Evolutionary conservation across 2,113 vertebrate species (phyloP).

Genomic region (Morone chrysops): DNA sequence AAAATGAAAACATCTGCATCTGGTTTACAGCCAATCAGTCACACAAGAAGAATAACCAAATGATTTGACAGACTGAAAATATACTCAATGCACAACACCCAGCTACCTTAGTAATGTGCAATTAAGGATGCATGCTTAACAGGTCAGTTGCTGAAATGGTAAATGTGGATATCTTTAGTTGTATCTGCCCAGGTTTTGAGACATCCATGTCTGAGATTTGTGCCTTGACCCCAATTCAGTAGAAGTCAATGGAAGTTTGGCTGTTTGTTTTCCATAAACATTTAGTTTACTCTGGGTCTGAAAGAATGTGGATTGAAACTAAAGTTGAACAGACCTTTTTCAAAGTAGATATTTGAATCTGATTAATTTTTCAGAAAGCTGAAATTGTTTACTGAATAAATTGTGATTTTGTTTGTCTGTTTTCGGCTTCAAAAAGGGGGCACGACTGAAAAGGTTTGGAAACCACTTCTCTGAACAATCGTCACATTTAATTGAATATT

Average conservation of each 20-base stretch:
- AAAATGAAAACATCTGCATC: slow-evolving; percentile 4
- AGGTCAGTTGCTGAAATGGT: background rate
- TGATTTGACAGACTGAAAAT: background rate
- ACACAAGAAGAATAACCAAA: slow-evolving; percentile 1
- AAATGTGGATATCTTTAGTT: too few species aligned
- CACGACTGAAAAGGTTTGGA: background rate
- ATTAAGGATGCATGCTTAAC: background rate
- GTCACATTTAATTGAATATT: too few species aligned
- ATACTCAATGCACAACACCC: background rate
- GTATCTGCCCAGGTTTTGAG: background rate
- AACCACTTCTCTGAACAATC: background rate
- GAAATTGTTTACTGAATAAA: too few species aligned
- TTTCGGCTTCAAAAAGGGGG: too few species aligned
- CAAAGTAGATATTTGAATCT: background rate
- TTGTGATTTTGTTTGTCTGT: too few species aligned
- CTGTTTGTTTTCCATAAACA: too few species aligned
- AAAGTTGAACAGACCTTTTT: too few species aligned
- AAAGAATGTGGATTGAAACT: too few species aligned
- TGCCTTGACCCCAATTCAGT: background rate
- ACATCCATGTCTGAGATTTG: background rate
- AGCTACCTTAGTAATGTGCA: background rate
- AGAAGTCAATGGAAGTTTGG: background rate
- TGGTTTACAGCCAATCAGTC: slow-evolving; percentile 19
- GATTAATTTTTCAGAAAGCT: background rate
- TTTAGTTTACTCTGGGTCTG: too few species aligned